phyloP scores from a whole-genome alignment of 2,888 invertebrate genomes.

The Eucriotettix oculatus region DNA sequence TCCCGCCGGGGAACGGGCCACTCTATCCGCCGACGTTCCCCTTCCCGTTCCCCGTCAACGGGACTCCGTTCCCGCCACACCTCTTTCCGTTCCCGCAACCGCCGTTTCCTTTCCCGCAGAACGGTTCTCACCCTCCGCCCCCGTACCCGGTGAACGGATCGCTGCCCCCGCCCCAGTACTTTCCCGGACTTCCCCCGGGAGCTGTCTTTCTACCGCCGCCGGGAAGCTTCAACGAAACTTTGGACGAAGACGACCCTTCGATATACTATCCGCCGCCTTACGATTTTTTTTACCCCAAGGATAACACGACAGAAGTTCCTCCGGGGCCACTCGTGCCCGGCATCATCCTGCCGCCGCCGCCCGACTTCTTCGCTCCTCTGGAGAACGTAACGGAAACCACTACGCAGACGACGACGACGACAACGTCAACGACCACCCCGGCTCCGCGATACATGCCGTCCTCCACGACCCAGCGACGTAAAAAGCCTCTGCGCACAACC shows the following conservation, averaged over 20 bases:
- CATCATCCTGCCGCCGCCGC: slow-evolving; percentile 74
- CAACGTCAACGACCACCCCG: slow-evolving; percentile 15
- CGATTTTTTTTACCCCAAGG: slow-evolving; percentile 62
- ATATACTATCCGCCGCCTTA: slow-evolving; percentile 84
- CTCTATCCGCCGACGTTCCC: slow-evolving; percentile 39
- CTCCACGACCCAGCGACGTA: slow-evolving; percentile 14
- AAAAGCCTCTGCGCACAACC: slow-evolving; percentile 24
- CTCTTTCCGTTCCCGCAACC: slow-evolving; percentile 20
- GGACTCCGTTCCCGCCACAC: slow-evolving; percentile 23
- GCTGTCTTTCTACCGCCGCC: slow-evolving; percentile 34
- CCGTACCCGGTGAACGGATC: slow-evolving; percentile 24
- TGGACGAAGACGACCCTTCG: slow-evolving; percentile 82
- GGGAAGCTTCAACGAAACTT: slow-evolving; percentile 51
- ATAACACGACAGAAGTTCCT: slow-evolving; percentile 57
- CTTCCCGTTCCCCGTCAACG: slow-evolving; percentile 28
- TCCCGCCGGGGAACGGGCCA: slow-evolving; percentile 47
- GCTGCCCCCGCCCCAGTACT: slow-evolving; percentile 41
- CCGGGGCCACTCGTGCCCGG: slow-evolving; percentile 79
- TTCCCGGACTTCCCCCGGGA: slow-evolving; percentile 43
- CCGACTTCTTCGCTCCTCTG: slow-evolving; percentile 64
- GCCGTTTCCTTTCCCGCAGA: slow-evolving; percentile 26
- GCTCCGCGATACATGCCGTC: slow-evolving; percentile 2
- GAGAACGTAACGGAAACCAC: slow-evolving; percentile 33
- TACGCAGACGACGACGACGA: slow-evolving; percentile 10
- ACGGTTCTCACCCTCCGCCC: slow-evolving; percentile 33